Percentiles rank a stretch among this genome's conserved stretches.
Conservation (phyloP, 2,888 invertebrate species). For the Macrosiphum euphorbiae region DNA sequence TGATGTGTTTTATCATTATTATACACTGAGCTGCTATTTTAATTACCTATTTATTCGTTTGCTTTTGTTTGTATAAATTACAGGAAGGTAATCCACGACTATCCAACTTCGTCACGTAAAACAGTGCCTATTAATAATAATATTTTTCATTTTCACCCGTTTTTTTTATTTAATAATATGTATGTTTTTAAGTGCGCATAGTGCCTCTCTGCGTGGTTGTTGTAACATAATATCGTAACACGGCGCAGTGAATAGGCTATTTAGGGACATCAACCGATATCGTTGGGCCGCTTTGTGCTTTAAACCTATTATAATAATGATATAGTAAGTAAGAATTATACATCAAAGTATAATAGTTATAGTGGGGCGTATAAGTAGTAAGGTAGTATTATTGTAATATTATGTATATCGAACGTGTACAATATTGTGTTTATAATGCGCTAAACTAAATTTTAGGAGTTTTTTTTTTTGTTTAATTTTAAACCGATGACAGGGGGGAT, state of each 20-base stretch:
- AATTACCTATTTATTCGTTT: neutral
- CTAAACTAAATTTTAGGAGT: neutral
- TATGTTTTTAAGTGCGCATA: no score
- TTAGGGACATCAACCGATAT: neutral
- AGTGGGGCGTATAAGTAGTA: neutral
- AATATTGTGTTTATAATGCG: neutral
- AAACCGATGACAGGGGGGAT: neutral
- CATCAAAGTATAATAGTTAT: neutral
- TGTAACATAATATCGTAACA: neutral
- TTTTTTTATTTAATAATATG: no score
- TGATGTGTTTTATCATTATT: neutral
- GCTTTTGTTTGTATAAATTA: no score
- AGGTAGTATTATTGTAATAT: neutral
- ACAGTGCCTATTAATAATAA: neutral
- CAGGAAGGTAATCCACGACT: neutral
- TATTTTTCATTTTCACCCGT: neutral
- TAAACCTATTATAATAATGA: neutral
- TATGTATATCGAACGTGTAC: neutral
- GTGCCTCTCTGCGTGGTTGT: neutral
- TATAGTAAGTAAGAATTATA: neutral
- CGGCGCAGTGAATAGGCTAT: neutral
- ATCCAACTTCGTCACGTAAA: neutral
- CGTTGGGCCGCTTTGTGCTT: neutral
- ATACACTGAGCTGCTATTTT: neutral
- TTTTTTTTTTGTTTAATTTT: neutral